Percentiles rank a stretch among this genome's conserved stretches.
Evolutionary conservation across 2,888 invertebrate species (phyloP).

Genomic region (Orthosia gracilis): DNA sequence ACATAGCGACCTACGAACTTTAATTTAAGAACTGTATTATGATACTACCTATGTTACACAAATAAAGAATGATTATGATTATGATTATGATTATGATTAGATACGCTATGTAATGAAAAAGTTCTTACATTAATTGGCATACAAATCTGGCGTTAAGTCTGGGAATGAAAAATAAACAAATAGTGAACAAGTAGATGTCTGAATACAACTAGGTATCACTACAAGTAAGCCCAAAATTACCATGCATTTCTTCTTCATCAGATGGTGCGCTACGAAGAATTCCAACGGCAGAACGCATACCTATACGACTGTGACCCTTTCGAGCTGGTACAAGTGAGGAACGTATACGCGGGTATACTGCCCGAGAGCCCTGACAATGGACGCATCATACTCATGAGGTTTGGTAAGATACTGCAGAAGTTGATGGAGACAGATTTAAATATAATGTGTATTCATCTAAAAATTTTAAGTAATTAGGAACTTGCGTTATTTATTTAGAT

Average conservation of each 20-base stretch:
- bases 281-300: slow-evolving; percentile 78
- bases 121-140: too few relatives aligned
- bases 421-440: background rate
- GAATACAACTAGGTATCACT: background rate
- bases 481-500: too few relatives aligned
- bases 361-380: slow-evolving; percentile 86
- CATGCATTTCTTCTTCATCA: slow-evolving; percentile 57
- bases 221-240: background rate
- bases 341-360: slow-evolving; percentile 82
- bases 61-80: too few relatives aligned
- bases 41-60: too few relatives aligned
- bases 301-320: slow-evolving; percentile 85
- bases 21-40: too few relatives aligned
- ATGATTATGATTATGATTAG: too few relatives aligned
- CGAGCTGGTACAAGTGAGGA: slow-evolving; percentile 80
- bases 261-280: slow-evolving; percentile 87
- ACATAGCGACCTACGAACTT: too few relatives aligned
- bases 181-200: too few relatives aligned
- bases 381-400: slow-evolving; percentile 85
- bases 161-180: too few relatives aligned
- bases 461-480: too few relatives aligned
- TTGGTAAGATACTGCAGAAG: slow-evolving; percentile 70
- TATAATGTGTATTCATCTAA: background rate
- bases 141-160: too few relatives aligned
- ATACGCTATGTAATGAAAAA: too few relatives aligned